These are phyloP conservation scores for Spilosoma lubricipeda DNA, from an alignment of 2,888 invertebrate species.

Conservation along the genomic window DNA sequence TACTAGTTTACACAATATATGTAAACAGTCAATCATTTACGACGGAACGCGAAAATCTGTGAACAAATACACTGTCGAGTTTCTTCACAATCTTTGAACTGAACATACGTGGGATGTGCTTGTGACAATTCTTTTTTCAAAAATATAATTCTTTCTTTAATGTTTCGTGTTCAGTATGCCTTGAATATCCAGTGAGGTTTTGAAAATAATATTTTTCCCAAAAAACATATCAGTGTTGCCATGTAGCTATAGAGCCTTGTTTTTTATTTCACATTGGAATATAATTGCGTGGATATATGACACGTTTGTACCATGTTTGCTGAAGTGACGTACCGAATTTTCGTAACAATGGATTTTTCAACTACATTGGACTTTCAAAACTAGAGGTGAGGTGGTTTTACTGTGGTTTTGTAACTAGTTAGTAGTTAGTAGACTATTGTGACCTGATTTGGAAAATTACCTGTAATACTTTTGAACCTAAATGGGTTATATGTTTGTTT, in stretches of 20 bases:
- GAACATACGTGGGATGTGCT: conserved; percentile 30
- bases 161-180: conserved; percentile 27
- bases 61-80: conserved; percentile 48
- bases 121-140: background rate
- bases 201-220: conserved; percentile 19
- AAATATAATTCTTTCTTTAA: background rate
- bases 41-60: conserved; percentile 54
- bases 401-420: background rate
- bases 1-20: conserved; percentile 60
- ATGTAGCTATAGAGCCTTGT: conserved; percentile 38
- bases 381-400: conserved; percentile 2
- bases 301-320: conserved; percentile 31
- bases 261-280: conserved; percentile 48
- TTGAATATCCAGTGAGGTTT: conserved; percentile 28
- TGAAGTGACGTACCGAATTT: conserved; percentile 6
- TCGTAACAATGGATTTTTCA: conserved; percentile 8
- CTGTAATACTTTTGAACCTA: background rate
- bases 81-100: conserved; percentile 32
- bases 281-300: conserved; percentile 28
- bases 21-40: conserved; percentile 62
- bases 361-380: conserved; percentile 3
- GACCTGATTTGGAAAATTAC: background rate
- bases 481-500: background rate
- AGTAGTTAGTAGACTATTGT: no score
- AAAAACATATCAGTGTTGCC: conserved; percentile 18